Base-by-base conservation (phyloP, 1,140 invertebrate genomes). In the Euwallacea similis region DNA sequence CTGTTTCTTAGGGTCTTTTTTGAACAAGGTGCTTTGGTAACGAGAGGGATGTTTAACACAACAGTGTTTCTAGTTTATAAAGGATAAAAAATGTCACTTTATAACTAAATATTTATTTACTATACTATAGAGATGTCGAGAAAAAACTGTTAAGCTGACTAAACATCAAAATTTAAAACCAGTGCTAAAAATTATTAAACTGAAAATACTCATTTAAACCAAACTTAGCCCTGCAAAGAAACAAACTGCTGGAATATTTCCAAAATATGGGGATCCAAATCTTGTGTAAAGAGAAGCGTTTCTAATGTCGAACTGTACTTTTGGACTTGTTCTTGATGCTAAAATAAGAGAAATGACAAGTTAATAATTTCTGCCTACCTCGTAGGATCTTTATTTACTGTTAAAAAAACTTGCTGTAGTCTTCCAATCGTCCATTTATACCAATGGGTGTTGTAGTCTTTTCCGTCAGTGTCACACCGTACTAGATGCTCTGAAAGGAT, bases 271-370 rank as follows among this genome's bases (percentile, higher is more conserved):
- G 93, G 89, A 82, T 99, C 97, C 78, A 98, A 86, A 83, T 98
- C 96, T 78, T 94, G 93, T 0, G 97, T 98, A 82, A 99, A 99
- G 7, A 99, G 86, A 42, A 99, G 84, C 0, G 93, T 96, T 82
- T 98, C 96, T 80, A 99, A 81, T 0, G 95, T 98, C 70, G 91
- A 92, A 79, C 94, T 95, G 84, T 98, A 98, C 79, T 95, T 95
- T 84, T 95, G 95, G n/a, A 99, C 96, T 88, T 98, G 94, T 79
- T 97, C 94, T 81, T 98, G 93, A 83, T 99, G 96, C 96, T 93
- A 81, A 21, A 87, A 85, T 80, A 74, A 73, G 46, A 10, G 79
- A 56, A 33, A 33, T 4, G 4, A 33, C 21, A 33, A 58, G 15
- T 43, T 43, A 56, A n/a, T 15, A 42, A 69, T 33, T 47, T 50